phyloP scores from a whole-genome alignment of 2,888 invertebrate species.

The Aquatica leii region DNA sequence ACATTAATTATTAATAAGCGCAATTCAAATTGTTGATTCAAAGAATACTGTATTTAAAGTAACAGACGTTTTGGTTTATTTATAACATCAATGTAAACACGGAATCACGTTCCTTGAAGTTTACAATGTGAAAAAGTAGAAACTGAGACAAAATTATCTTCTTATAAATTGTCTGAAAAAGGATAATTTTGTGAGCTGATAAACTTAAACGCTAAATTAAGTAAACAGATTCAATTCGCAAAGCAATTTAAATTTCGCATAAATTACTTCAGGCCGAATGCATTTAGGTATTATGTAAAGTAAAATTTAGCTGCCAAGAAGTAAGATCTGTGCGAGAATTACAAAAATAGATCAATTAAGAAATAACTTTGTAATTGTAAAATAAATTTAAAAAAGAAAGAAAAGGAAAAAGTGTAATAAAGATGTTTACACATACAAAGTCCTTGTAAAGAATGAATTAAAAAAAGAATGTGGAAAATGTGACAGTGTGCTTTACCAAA shows the following conservation, averaged over 20 bases:
- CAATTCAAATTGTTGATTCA: too few relatives aligned
- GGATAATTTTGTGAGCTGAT: not conserved
- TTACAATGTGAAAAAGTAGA: too few relatives aligned
- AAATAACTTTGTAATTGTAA: conserved; percentile 51
- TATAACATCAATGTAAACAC: too few relatives aligned
- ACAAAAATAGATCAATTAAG: conserved; percentile 48
- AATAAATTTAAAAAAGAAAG: conserved; percentile 50
- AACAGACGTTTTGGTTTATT: too few relatives aligned
- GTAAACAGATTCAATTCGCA: conserved; percentile 8
- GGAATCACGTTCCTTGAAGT: too few relatives aligned
- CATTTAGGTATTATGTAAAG: conserved; percentile 28
- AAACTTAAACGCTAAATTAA: conserved; percentile 14
- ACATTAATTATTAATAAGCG: too few relatives aligned
- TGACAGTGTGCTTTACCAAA: too few relatives aligned
- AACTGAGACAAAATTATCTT: conserved; percentile 8
- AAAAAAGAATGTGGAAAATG: too few relatives aligned
- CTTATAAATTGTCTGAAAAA: conserved; percentile 1
- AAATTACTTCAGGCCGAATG: conserved; percentile 15
- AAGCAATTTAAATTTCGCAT: conserved; percentile 6
- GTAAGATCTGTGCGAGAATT: conserved; percentile 24
- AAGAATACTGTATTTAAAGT: too few relatives aligned
- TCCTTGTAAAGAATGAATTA: too few relatives aligned
- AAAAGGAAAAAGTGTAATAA: conserved; percentile 44
- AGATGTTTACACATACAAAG: conserved; percentile 7
- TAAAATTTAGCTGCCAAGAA: conserved; percentile 16